Evolutionary conservation across 30 jellyfish, hydroid and myxozoan species (phyloP).

Genomic region (Haliclystus octoradiatus): DNA sequence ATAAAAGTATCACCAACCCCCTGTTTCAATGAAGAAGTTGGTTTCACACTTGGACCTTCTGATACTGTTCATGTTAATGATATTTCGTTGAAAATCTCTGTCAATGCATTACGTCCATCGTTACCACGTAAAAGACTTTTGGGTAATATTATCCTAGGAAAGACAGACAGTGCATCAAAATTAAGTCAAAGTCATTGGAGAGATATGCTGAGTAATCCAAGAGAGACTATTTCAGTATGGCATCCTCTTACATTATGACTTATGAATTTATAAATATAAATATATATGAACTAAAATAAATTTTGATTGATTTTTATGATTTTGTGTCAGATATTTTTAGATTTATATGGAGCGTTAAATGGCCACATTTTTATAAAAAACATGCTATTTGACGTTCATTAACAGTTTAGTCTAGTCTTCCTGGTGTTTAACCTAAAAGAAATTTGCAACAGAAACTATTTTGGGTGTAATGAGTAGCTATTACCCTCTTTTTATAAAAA

Average conservation of each 20-base stretch:
- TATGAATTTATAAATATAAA: no score
- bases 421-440: no score
- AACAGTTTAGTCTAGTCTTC: no score
- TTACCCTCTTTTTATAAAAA: no score
- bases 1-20: background rate
- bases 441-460: no score
- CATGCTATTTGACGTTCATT: no score
- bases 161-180: background rate
- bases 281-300: no score
- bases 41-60: background rate
- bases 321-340: no score
- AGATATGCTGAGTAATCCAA: background rate
- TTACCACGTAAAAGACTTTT: background rate
- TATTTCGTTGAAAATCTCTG: background rate
- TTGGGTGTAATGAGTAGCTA: no score
- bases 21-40: background rate
- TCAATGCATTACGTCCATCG: background rate
- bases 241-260: background rate
- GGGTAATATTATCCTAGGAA: background rate
- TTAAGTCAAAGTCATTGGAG: background rate
- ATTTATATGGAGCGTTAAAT: no score
- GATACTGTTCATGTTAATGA: background rate
- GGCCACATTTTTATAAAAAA: no score
- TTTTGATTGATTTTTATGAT: no score
- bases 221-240: background rate